Evolutionary conservation across 2,888 invertebrate species (phyloP).

Genomic region (Hirtodrosophila cameraria): DNA sequence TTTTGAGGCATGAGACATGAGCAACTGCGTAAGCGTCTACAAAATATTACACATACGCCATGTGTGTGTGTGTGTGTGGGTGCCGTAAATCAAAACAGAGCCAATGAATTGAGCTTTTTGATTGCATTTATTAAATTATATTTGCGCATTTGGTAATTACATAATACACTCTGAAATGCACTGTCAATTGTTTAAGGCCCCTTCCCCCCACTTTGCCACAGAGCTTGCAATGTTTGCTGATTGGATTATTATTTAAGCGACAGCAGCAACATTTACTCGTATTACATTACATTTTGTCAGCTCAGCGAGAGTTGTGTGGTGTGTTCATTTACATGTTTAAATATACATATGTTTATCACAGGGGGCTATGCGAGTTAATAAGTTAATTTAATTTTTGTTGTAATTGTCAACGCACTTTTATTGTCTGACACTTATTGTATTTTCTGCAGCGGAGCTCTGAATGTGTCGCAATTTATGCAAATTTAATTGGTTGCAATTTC

Average conservation of each 20-base stretch:
- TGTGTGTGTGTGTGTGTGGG: too few species aligned
- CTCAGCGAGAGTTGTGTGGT: constrained; percentile 5
- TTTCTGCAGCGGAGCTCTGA: constrained; percentile 19
- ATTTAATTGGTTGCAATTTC: constrained; percentile 72
- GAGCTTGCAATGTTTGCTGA: constrained; percentile 68
- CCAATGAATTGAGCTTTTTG: constrained; percentile 26
- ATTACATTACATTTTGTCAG: constrained; percentile 75
- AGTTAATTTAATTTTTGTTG: constrained; percentile 79
- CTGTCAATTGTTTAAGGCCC: constrained; percentile 61
- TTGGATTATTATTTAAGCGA: constrained; percentile 78
- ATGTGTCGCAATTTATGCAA: constrained; percentile 70
- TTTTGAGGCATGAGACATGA: constrained; percentile 7
- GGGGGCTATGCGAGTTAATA: constrained; percentile 61
- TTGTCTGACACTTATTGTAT: constrained; percentile 68
- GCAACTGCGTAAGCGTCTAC: constrained; percentile 26
- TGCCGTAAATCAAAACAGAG: constrained; percentile 29
- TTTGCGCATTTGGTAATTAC: constrained; percentile 66
- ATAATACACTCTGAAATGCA: constrained; percentile 44
- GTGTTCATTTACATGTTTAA: constrained; percentile 53
- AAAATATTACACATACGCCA: constrained; percentile 25
- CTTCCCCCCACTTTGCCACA: constrained; percentile 22
- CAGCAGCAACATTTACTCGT: constrained; percentile 59
- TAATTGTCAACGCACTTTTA: constrained; percentile 78
- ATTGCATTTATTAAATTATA: constrained; percentile 68
- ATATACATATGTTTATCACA: constrained; percentile 37